These are phyloP conservation scores for Rhinatrema bivittatum DNA, from an alignment of 2,797 vertebrate species.

Conservation along the genomic window DNA sequence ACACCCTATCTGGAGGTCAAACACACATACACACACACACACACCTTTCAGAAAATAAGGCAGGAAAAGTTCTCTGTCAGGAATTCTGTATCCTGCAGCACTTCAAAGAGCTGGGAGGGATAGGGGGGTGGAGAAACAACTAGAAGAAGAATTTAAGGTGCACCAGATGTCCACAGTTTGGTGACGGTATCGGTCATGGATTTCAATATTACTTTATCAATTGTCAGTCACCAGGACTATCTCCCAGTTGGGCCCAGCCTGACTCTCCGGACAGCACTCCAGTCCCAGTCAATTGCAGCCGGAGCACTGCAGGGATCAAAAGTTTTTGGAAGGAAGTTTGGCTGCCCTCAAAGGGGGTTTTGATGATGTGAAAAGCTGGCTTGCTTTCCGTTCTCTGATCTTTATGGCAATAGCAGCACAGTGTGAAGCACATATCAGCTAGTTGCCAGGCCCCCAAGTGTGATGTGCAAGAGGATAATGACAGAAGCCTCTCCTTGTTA, in stretches of 20 bases:
- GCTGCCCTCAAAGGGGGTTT: conserved; percentile 20
- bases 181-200: neutral
- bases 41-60: too few relatives aligned
- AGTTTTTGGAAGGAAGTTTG: conserved; percentile 39
- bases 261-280: too few relatives aligned
- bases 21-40: neutral
- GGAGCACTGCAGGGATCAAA: conserved; percentile 27
- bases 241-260: neutral
- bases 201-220: conserved; percentile 5
- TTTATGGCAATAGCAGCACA: conserved; percentile 14
- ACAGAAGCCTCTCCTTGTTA: conserved; percentile 9
- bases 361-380: conserved; percentile 14
- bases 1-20: conserved; percentile 1
- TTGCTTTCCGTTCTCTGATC: conserved; percentile 9
- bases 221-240: conserved; percentile 1
- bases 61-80: neutral
- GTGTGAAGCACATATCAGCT: conserved; percentile 22
- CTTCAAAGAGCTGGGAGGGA: conserved; percentile 2
- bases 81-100: neutral
- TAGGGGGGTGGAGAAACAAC: neutral
- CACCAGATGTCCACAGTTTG: conserved; percentile 16
- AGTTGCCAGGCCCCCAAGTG: conserved; percentile 17
- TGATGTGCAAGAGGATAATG: conserved; percentile 20
- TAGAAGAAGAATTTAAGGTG: neutral
- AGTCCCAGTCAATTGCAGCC: conserved; percentile 26